Base-by-base conservation (phyloP, 1,140 invertebrate species). In the Euura lappo region DNA sequence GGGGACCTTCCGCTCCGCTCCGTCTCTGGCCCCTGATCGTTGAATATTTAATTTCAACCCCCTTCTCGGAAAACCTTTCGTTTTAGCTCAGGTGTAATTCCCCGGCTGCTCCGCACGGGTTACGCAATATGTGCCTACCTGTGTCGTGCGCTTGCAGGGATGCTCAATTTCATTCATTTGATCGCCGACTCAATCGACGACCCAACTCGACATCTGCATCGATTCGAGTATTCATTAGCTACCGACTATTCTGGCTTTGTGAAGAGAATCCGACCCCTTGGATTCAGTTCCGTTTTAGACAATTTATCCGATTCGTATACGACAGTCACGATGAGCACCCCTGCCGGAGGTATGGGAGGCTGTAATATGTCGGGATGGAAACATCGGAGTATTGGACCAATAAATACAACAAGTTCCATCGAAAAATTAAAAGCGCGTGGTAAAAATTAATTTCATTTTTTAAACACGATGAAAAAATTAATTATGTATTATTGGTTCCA, bases 21-120 rank as follows among this genome's bases (percentile, higher is more conserved):
- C 45, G 64, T 65, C 66, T 65, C 69, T 75, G 75, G 72, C 79
- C 75, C 76, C 72, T 45, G 82, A 81, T 84, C 79, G 80, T 81
- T 84, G 84, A 86, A 84, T 84, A 86, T 86, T 86, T 86, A 82
- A 86, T 86, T 86, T 85, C 75, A 77, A 75, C 77, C 82, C 79
- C 79, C 80, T 78, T 77, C 28, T 28, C 28, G 8, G 51, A 73
- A 79, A 84, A 83, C 80, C 28, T 28, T 28, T 28, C 28, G 78
- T 84, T 86, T 84, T 76, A 80, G 78, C 80, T 84, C 84, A 86
- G 84, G 84, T 86, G 82, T 79, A 28, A 28, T 28, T 28, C 28
- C 28, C 28, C 28, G 28, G 28, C 28, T 28, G 28, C 28, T 28
- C 28, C 28, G 28, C 28, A 1, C 28, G 28, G 28, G 28, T 1